Evolutionary conservation across 2,113 vertebrate species (phyloP).

Genomic region (Cyanoderma ruficeps): DNA sequence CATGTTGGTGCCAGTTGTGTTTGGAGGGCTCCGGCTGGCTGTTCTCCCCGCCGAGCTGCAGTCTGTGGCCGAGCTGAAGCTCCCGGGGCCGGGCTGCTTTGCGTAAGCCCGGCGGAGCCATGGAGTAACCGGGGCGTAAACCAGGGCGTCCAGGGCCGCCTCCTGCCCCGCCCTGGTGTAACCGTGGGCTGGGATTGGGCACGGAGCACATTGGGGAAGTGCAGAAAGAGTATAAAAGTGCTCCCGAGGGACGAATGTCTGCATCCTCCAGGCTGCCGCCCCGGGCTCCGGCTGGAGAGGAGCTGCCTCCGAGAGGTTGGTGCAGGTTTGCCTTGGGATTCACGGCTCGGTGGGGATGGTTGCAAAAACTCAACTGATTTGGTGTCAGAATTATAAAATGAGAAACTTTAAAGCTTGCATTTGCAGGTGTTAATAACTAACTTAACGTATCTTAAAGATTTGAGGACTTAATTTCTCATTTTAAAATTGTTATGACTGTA

Average conservation of each 20-base stretch:
- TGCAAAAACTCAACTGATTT: not conserved
- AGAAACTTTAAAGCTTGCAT: not conserved
- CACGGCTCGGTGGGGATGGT: not conserved
- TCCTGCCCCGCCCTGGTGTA: constrained; percentile 42
- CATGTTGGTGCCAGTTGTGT: not conserved
- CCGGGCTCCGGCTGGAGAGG: not conserved
- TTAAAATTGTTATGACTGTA: not conserved
- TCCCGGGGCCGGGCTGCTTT: not conserved
- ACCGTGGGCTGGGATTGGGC: constrained; percentile 31
- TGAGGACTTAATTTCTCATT: not conserved
- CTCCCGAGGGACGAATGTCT: not conserved
- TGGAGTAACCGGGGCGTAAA: not conserved
- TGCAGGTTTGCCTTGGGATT: not conserved
- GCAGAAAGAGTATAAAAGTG: constrained; percentile 45
- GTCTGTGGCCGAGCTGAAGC: not conserved
- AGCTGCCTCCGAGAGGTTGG: not conserved
- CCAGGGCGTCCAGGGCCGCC: constrained; percentile 32
- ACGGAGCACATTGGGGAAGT: constrained; percentile 38
- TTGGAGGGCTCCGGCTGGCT: not conserved
- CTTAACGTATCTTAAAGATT: not conserved
- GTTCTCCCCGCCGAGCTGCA: not conserved
- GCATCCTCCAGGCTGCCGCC: not conserved
- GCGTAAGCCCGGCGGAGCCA: not conserved
- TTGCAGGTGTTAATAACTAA: not conserved
- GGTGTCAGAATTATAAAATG: not conserved